A percentile compares a stretch with the other conserved stretches of the same genome.
Conservation (phyloP, 1,140 invertebrate species). For the Trichonephila inaurata region DNA sequence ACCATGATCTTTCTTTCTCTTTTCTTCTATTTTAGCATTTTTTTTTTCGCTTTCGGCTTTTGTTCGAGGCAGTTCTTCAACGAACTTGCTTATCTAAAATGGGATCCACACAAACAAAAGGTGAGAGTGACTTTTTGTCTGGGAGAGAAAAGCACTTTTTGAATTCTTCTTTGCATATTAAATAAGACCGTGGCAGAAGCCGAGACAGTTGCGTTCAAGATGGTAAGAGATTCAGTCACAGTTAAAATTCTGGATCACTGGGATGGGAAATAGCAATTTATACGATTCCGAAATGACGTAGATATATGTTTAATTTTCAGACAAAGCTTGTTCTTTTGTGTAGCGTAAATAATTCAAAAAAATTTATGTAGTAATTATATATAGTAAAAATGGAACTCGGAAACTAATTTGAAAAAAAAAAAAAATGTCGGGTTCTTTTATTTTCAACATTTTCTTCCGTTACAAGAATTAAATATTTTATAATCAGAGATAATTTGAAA, state of each 20-base stretch:
- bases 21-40: background rate
- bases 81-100: constrained; percentile 22
- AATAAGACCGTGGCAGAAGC: background rate
- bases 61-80: background rate
- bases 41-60: background rate
- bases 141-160: background rate
- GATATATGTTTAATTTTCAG: too few relatives aligned
- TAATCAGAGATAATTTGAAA: too few relatives aligned
- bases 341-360: too few relatives aligned
- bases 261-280: background rate
- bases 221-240: background rate
- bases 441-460: too few relatives aligned
- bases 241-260: too few relatives aligned
- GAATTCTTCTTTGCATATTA: constrained; percentile 10
- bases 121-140: background rate
- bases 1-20: background rate
- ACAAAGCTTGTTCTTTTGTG: too few relatives aligned
- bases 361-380: too few relatives aligned
- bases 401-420: too few relatives aligned
- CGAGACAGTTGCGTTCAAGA: background rate
- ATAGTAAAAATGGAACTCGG: too few relatives aligned
- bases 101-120: background rate
- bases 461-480: too few relatives aligned
- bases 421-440: too few relatives aligned
- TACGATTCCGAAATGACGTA: background rate